Conservation (phyloP, 2,888 invertebrate species). For the Branchellion lobata region DNA sequence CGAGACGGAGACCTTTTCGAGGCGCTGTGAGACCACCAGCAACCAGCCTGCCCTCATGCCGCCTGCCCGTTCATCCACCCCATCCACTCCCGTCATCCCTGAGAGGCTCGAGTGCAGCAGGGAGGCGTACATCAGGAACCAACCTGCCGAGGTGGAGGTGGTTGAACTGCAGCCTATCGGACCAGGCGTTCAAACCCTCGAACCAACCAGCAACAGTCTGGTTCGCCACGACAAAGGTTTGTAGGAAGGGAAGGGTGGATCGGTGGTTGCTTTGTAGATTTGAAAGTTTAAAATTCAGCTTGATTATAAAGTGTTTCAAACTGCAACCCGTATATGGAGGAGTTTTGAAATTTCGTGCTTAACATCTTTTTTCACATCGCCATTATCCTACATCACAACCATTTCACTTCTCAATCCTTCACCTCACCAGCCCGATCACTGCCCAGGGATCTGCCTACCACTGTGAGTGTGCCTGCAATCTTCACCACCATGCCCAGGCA, state of each 20-base stretch:
- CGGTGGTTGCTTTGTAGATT: too few species aligned
- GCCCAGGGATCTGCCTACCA: conserved; percentile 5
- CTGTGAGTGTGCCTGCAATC: conserved; percentile 31
- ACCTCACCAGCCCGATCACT: too few species aligned
- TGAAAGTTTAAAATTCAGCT: too few species aligned
- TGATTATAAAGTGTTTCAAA: too few species aligned
- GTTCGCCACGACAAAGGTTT: conserved; percentile 22
- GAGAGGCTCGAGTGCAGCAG: conserved; percentile 46
- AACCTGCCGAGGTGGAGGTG: conserved; percentile 59
- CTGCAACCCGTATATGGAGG: background rate
- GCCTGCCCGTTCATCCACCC: conserved; percentile 48
- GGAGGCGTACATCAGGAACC: conserved; percentile 46
- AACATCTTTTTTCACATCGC: background rate
- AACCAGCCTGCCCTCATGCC: conserved; percentile 44
- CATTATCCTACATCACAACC: too few species aligned
- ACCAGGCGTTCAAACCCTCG: conserved; percentile 60
- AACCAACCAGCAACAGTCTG: conserved; percentile 52
- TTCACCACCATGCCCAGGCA: conserved; percentile 21
- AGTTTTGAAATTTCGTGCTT: background rate
- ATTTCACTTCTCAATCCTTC: too few species aligned
- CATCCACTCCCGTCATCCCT: conserved; percentile 51
- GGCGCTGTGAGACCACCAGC: conserved; percentile 36
- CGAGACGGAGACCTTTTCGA: conserved; percentile 42
- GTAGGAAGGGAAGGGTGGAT: too few species aligned
- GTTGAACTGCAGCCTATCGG: conserved; percentile 61